These are phyloP conservation scores for Rhamphomyia laevipes DNA, from an alignment of 2,888 invertebrate species.

Conservation along the genomic window DNA sequence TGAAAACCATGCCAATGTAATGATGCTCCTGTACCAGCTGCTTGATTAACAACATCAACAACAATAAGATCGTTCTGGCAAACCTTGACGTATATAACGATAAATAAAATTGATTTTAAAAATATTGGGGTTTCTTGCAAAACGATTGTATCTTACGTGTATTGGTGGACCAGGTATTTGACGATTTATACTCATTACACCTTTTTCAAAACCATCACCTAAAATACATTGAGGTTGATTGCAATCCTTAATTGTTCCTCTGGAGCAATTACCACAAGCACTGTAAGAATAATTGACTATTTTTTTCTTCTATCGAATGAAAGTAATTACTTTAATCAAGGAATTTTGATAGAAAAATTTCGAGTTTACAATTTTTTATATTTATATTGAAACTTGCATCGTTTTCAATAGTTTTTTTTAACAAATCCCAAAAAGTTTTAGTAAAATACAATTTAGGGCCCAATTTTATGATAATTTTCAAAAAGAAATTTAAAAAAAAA, in stretches of 20 bases:
- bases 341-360: neutral
- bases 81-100: constrained; percentile 42
- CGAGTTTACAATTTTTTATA: no score
- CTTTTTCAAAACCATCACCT: constrained; percentile 39
- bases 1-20: constrained; percentile 87
- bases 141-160: constrained; percentile 25
- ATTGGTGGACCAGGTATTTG: constrained; percentile 40
- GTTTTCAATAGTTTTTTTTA: no score
- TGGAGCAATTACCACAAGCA: constrained; percentile 39
- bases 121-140: neutral
- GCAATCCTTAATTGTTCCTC: constrained; percentile 33
- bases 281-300: constrained; percentile 20
- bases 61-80: constrained; percentile 67
- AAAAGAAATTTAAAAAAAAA: no score
- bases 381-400: no score
- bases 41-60: constrained; percentile 64
- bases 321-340: neutral
- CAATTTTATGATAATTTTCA: no score
- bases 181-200: constrained; percentile 39
- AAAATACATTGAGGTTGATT: constrained; percentile 39
- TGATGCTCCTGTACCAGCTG: constrained; percentile 63
- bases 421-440: no score
- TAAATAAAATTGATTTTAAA: neutral
- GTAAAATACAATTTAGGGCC: no score
- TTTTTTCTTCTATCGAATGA: constrained; percentile 1